Evolutionary conservation across 2,888 invertebrate genomes (phyloP).

Genomic region (Limulus polyphemus): DNA sequence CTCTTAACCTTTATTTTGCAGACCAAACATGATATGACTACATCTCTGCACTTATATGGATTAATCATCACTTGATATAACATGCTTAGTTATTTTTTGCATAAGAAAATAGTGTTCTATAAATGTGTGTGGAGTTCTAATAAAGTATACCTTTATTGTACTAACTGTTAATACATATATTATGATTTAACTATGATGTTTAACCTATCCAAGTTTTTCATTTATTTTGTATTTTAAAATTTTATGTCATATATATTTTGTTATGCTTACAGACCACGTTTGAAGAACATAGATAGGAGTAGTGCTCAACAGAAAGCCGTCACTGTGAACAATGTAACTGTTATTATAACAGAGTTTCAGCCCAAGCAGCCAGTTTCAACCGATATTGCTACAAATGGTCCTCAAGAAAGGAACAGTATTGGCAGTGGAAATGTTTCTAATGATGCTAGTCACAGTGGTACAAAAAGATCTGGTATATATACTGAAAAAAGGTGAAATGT

Average conservation of each 20-base stretch:
- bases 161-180: too few species aligned
- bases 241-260: not conserved
- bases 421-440: conserved; percentile 13
- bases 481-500: too few species aligned
- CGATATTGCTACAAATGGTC: conserved; percentile 20
- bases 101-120: too few species aligned
- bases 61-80: too few species aligned
- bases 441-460: conserved; percentile 17
- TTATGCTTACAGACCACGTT: conserved; percentile 47
- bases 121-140: too few species aligned
- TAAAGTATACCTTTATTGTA: too few species aligned
- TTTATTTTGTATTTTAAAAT: not conserved
- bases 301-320: conserved; percentile 87
- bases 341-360: conserved; percentile 79
- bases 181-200: too few species aligned
- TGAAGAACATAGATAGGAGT: conserved; percentile 84
- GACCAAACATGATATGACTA: too few species aligned
- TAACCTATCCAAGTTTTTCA: too few species aligned
- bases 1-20: too few species aligned
- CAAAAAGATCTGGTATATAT: not conserved
- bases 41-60: too few species aligned
- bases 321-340: conserved; percentile 92
- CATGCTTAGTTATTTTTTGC: too few species aligned
- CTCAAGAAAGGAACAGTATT: conserved; percentile 16
- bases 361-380: conserved; percentile 30